A percentile compares a stretch with the other conserved stretches of the same genome.
Evolutionary conservation across 2,113 vertebrate species (phyloP).

Genomic region (Capra hircus): DNA sequence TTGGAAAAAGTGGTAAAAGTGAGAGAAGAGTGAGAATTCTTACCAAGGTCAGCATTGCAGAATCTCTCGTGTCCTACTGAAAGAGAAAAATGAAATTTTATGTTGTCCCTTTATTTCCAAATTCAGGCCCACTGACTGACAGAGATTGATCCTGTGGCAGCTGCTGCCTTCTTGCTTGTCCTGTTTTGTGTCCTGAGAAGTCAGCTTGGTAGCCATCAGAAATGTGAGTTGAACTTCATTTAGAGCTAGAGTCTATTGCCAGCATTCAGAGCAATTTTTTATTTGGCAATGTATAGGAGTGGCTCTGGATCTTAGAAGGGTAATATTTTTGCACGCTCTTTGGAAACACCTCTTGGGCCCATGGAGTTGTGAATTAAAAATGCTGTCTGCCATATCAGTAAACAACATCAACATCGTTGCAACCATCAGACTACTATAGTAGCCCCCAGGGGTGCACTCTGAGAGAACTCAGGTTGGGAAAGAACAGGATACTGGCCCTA

Average conservation of each 20-base stretch:
- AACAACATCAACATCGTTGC: not conserved
- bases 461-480: not conserved
- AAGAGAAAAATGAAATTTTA: not conserved
- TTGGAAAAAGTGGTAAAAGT: not conserved
- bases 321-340: not conserved
- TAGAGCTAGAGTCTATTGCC: not conserved
- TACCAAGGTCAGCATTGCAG: not conserved
- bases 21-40: not conserved
- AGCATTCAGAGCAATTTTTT: not conserved
- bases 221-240: not conserved
- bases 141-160: not conserved
- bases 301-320: not conserved
- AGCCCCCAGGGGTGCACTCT: not conserved
- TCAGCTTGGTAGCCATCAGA: not conserved
- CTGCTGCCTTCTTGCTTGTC: not conserved
- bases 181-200: not conserved
- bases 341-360: not conserved
- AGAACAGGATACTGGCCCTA: not conserved
- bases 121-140: not conserved
- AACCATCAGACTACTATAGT: not conserved
- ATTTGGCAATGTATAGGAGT: not conserved
- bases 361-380: not conserved
- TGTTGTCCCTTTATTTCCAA: not conserved
- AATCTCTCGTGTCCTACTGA: not conserved
- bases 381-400: not conserved